Evolutionary conservation across 2,113 vertebrate genomes (phyloP).

Genomic region (Paramormyrops kingsleyae): DNA sequence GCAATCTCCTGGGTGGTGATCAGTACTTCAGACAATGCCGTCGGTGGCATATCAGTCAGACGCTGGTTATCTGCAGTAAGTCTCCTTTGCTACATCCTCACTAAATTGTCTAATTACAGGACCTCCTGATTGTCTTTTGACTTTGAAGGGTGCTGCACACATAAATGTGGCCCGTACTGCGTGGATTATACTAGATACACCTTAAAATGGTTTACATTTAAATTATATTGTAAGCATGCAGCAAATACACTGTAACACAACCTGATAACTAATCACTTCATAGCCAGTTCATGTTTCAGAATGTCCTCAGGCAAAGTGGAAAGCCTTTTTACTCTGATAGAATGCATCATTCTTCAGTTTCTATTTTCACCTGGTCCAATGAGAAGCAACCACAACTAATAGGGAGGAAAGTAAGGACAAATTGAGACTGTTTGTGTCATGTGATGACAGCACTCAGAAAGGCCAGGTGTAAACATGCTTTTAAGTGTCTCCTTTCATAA

Average conservation of each 20-base stretch:
- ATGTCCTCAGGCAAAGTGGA: not conserved
- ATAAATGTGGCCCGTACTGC: not conserved
- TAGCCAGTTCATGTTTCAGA: not conserved
- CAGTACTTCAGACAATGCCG: conserved; percentile 49
- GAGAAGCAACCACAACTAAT: conserved; percentile 35
- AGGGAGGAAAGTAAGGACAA: conserved; percentile 20
- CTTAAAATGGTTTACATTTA: not conserved
- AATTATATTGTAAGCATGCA: not conserved
- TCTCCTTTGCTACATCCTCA: conserved; percentile 25
- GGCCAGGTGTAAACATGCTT: conserved; percentile 47
- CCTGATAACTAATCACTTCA: not conserved
- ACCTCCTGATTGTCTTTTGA: not conserved
- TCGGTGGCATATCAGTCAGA: conserved; percentile 45
- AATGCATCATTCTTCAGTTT: not conserved
- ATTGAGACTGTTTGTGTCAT: conserved; percentile 38
- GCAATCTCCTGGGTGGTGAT: conserved; percentile 37
- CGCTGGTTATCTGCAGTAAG: conserved; percentile 36
- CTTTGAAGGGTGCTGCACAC: not conserved
- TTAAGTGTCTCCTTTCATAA: conserved; percentile 41
- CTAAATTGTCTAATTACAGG: conserved; percentile 29
- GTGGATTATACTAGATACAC: not conserved
- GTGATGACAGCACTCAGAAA: conserved; percentile 45
- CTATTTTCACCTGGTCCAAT: conserved; percentile 11
- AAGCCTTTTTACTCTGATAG: not conserved
- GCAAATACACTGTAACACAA: not conserved